phyloP scores from a whole-genome alignment of 2,113 vertebrate species.

The Dicrurus megarhynchus region DNA sequence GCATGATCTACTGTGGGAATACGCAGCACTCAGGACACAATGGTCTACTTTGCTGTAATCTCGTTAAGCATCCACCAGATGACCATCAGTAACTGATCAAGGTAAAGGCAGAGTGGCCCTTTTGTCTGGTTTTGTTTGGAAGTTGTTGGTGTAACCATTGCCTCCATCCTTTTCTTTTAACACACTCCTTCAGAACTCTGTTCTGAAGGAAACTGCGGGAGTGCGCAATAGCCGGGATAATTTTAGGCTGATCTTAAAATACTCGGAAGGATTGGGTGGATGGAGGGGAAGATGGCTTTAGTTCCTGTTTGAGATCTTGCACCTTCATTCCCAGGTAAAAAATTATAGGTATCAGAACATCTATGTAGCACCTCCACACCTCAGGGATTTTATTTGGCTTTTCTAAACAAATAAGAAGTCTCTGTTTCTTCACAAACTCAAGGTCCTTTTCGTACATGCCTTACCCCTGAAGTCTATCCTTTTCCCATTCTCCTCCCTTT shows the following conservation, averaged over 20 bases:
- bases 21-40: background rate
- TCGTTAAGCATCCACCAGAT: background rate
- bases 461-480: background rate
- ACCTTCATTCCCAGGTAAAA: background rate
- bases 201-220: background rate
- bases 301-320: background rate
- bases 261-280: background rate
- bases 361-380: background rate
- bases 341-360: background rate
- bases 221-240: accelerated
- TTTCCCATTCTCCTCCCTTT: background rate
- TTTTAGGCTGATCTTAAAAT: background rate
- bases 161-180: background rate
- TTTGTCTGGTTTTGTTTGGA: background rate
- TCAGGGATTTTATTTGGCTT: background rate
- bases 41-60: background rate
- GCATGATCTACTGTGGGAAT: background rate
- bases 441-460: accelerated
- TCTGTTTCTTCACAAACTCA: background rate
- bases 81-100: background rate
- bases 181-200: background rate
- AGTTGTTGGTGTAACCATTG: background rate
- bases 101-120: background rate
- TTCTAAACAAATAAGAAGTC: background rate
- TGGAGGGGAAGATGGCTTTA: background rate